Base-by-base conservation (phyloP, 2,113 vertebrate species). In the Piliocolobus tephrosceles region DNA sequence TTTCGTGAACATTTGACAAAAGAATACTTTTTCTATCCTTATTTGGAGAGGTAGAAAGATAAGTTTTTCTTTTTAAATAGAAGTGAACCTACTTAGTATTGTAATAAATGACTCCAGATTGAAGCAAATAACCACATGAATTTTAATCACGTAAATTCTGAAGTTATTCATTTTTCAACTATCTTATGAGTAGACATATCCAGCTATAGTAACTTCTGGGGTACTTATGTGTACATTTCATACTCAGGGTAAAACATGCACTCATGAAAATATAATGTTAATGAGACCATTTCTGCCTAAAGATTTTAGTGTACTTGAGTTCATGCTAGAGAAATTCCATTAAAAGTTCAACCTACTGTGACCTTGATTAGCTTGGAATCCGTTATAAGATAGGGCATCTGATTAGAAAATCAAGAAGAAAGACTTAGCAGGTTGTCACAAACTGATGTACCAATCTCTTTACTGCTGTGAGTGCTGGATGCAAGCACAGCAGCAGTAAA, bases 331-430 rank as follows among this genome's bases (percentile, higher is more conserved):
- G 73, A 81, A 86, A 82, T 58, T 35, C 58, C 47, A 86, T 86
- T 93, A 93, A 79, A 93, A 87, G 75, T 87, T 87, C 87, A 40
- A 90, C 57, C 40, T 61, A 17, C 27, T 30, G 64, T 96, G 52
- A 80, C 43, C 68, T 87, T n/a, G 22, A 76, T 68, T 93, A 57
- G 47, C 50, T 87, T 61, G 47, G 76, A 40, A 52, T 75, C 80
- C 45, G 80, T 94, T 82, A 61, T 57, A 70, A 95, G 30, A 79
- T 50, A 40, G 45, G 57, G 8, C 75, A 57, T 86, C 45, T 76
- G 22, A 68, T 90, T 81, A 86, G 45, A 50, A 97, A 90, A 87
- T 93, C 66, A 90, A 81, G 47, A 87, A 68, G 64, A 92, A 6
- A 72, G 35, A 50, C 47, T 68, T 95, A 68, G 80, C 66, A 82